Evolutionary conservation across 2,113 vertebrate species (phyloP), one percentile per base, ranked within the genome.

Genomic region (Semnornis frantzii): DNA sequence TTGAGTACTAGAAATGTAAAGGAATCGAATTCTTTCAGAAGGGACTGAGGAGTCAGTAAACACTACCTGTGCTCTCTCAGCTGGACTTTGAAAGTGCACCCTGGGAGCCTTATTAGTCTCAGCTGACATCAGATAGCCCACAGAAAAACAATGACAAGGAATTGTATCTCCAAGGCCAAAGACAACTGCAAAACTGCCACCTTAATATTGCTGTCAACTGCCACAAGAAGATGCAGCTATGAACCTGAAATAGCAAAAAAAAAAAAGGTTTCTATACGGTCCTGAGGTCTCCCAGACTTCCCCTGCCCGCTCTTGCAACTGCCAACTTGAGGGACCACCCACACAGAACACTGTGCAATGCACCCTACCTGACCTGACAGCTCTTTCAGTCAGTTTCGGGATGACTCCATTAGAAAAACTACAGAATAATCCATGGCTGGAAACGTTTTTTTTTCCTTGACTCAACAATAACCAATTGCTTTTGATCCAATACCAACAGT

Each of bases 21-120:
- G 58, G 58, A 81, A 87, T 6, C 74, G 2, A 58, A 87, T 72
- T 72, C 48, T 74, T 88, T 33, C 72, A 72, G 44, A 85, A 81
- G 23, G 39, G 52, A 80, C 2, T 25, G 34, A 87, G 44, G 12
- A 90, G 37, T 20, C 82, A 78, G 30, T 37, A 79, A 85, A 76
- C 28, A 57, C 16, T 52, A 77, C 72, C 66, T 76, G 28, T 58
- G 59, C 13, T 82, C 48, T 72, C 37, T 72, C 72, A n/a, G n/a
- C 30, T 89, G 85, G 92, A 87, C 89, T 94, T 94, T 87, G 76
- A 92, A 95, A 95, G 81, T 1, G 37, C 95, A 91, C 24, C 3
- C 54, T 86, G 39, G 39, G 91, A 94, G 90, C 50, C 80, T 92
- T 93, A 96, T 87, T 92, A 82, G 92, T 83, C 94, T 91, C 90